Evolutionary conservation across 2,888 invertebrate genomes (phyloP).

Genomic region (Lasius platythorax): DNA sequence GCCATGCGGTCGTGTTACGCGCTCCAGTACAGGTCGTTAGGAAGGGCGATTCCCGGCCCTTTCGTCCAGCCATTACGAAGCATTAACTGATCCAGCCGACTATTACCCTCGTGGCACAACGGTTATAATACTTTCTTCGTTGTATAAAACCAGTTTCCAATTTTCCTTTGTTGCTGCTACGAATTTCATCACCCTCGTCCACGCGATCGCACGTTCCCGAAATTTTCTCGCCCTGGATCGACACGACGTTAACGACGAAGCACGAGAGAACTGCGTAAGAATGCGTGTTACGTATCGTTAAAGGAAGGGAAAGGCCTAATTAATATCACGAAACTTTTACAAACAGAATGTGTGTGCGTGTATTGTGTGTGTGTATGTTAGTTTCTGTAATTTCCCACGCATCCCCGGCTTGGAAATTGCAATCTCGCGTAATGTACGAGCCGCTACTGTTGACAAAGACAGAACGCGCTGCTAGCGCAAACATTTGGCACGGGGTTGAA

Average conservation of each 20-base stretch:
- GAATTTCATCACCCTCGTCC: constrained; percentile 56
- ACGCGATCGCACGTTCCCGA: constrained; percentile 6
- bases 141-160: constrained; percentile 69
- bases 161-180: constrained; percentile 69
- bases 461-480: constrained; percentile 27
- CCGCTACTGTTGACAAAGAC: constrained; percentile 42
- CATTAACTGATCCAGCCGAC: constrained; percentile 81
- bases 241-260: constrained; percentile 23
- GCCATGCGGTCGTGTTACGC: constrained; percentile 80
- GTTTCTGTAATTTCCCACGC: constrained; percentile 24
- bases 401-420: constrained; percentile 22
- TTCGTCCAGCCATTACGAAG: constrained; percentile 79
- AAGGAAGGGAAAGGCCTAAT: constrained; percentile 2
- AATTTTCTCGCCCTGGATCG: constrained; percentile 35
- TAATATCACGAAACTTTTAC: constrained; percentile 32
- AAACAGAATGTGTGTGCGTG: not conserved
- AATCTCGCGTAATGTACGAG: constrained; percentile 35
- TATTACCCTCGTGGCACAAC: constrained; percentile 76
- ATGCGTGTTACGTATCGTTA: constrained; percentile 26
- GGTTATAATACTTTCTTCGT: constrained; percentile 76
- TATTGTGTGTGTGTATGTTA: not conserved
- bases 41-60: constrained; percentile 77
- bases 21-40: constrained; percentile 79
- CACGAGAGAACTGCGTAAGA: constrained; percentile 22
- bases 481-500: constrained; percentile 41